phyloP scores from a whole-genome alignment of 2,113 vertebrate genomes.

The Tyrannus savana region DNA sequence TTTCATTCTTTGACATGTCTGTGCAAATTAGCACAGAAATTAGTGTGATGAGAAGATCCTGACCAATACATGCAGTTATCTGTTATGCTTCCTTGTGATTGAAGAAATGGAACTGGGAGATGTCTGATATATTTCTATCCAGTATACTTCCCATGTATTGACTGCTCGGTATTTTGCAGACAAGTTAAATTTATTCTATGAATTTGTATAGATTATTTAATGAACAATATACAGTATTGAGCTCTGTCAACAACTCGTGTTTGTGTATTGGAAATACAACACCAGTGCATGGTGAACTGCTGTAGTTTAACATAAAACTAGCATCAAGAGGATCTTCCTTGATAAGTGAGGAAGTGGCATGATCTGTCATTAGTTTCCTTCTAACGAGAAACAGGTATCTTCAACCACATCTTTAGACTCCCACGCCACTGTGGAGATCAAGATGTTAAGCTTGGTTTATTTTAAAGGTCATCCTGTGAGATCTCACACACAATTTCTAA shows the following conservation, averaged over 20 bases:
- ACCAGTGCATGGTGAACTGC: neutral
- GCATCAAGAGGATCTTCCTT: conserved; percentile 38
- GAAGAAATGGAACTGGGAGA: neutral
- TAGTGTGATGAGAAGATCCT: neutral
- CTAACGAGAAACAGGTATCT: conserved; percentile 74
- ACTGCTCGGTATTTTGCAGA: neutral
- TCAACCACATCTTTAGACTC: conserved; percentile 75
- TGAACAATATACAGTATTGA: neutral
- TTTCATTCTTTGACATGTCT: neutral
- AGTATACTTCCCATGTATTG: neutral
- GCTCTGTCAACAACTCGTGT: neutral
- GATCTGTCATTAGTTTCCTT: conserved; percentile 79
- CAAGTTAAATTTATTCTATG: neutral
- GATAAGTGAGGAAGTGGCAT: conserved; percentile 75
- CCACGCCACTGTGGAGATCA: conserved; percentile 69
- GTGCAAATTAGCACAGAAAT: neutral
- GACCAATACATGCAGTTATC: neutral
- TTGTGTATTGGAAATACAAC: neutral
- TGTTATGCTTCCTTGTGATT: neutral
- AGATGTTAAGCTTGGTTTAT: conserved; percentile 55
- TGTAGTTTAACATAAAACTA: neutral
- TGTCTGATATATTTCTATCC: neutral
- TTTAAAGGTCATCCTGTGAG: conserved; percentile 77
- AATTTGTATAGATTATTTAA: neutral
- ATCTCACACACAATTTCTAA: conserved; percentile 67